Evolutionary conservation across 2,888 invertebrate species (phyloP).

Genomic region (Oxyteleia sp.): DNA sequence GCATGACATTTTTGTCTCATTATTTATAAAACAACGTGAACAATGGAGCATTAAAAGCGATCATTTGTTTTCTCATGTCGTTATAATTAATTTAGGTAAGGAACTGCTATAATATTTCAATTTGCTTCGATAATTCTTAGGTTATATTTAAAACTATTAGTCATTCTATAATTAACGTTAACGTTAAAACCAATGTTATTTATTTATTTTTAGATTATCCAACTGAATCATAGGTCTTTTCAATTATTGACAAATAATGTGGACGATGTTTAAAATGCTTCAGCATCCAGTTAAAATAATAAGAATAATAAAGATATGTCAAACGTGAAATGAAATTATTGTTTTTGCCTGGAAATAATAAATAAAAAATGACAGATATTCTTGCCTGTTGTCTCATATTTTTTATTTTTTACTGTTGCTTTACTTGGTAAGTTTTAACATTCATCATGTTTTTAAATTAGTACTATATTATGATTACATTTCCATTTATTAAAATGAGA

Average conservation of each 20-base stretch:
- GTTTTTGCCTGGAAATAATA: neutral
- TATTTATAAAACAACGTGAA: neutral
- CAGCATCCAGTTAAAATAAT: neutral
- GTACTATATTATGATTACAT: conserved; percentile 5
- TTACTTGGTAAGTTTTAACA: conserved; percentile 89
- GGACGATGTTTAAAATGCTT: neutral
- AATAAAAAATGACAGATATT: conserved; percentile 86
- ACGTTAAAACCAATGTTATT: neutral
- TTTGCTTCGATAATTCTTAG: conserved; percentile 3
- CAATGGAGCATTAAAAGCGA: neutral
- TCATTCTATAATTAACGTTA: conserved; percentile 10
- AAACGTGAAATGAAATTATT: conserved; percentile 2
- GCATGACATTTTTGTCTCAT: neutral
- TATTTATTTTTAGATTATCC: neutral
- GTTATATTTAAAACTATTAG: conserved; percentile 21
- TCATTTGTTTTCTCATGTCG: neutral
- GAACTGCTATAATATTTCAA: neutral
- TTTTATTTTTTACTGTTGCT: conserved; percentile 89
- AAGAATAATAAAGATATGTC: neutral
- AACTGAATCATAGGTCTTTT: neutral
- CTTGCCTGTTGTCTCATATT: conserved; percentile 84
- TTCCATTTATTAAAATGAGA: conserved; percentile 11
- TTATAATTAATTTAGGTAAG: neutral
- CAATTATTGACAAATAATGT: neutral
- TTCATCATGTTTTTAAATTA: conserved; percentile 7